Evolutionary conservation across 2,113 vertebrate genomes (phyloP), one percentile per base, ranked within the genome.

Genomic region (Leptobrachium leishanense): DNA sequence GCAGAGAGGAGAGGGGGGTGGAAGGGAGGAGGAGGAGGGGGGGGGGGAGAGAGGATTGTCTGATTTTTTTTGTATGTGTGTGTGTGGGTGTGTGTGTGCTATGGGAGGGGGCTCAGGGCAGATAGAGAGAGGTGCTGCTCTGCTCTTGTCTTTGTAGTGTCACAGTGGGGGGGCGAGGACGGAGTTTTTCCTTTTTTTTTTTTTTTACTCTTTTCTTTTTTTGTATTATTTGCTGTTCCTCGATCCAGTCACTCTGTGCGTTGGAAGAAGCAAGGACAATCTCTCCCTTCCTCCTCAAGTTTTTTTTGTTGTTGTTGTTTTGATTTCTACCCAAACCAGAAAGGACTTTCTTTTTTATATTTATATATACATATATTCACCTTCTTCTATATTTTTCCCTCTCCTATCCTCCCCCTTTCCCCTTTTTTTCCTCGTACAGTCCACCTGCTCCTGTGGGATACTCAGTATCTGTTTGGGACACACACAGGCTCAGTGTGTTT

Each of bases 71-170:
- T 31, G 20, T 31, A 31, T 31, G 20, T 31, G 20, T 13, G 65
- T 70, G 70, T 68, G 77, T 67, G 74, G 13, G 72, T 40, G 73
- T 83, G 43, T 13, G 70, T 70, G 73, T 68, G 78, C 65, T 41
- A 76, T 50, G 68, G 68, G 59, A 43, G 78, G 42, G 15, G 76
- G 76, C 59, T 72, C 43, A 1, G 69, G 73, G 70, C 77, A 79
- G 83, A 81, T 77, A 64, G 72, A 67, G 41, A 75, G 83, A 83
- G 80, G 67, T 83, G 79, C 15, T 31, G 81, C 55, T 84, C 13
- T 74, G 82, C 76, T 64, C 62, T 86, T 43, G 85, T 83, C 65
- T 88, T 87, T 87, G 86, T 86, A 39, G 85, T 65, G 63, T 70
- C 85, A 44, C 84, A 40, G 86, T 82, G 67, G 72, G 12, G 55